Percentiles rank a stretch among this genome's conserved stretches.
These are phyloP conservation scores for Dinoponera quadriceps DNA, from an alignment of 1,140 invertebrate genomes.

Conservation along the genomic window DNA sequence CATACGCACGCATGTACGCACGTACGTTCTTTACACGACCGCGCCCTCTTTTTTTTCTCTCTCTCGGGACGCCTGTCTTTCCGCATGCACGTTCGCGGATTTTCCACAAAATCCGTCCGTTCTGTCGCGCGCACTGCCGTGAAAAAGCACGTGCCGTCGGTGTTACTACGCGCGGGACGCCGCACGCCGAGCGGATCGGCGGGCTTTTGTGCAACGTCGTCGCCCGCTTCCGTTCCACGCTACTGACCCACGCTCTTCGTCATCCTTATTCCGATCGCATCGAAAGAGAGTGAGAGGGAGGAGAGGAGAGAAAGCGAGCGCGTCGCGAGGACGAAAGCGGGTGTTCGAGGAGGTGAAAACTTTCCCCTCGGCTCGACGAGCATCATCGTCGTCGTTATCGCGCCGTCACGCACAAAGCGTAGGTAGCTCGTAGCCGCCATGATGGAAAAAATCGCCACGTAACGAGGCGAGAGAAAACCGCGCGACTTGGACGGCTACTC, in stretches of 20 bases:
- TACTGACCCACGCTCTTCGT: constrained; percentile 2
- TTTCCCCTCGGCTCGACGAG: neutral
- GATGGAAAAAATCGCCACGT: constrained; percentile 70
- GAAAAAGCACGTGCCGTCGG: neutral
- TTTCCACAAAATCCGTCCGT: constrained; percentile 23
- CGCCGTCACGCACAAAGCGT: neutral
- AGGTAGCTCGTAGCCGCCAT: constrained; percentile 72
- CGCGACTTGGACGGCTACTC: constrained; percentile 46
- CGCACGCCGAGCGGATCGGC: constrained; percentile 42
- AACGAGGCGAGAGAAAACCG: constrained; percentile 56
- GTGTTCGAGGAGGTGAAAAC: too few species aligned
- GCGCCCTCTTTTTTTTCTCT: neutral
- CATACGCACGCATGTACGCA: neutral
- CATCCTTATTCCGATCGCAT: constrained; percentile 46
- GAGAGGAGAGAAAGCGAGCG: constrained; percentile 45
- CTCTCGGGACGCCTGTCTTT: neutral
- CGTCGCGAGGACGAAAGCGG: too few species aligned
- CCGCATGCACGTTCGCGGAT: constrained; percentile 17
- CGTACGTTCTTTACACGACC: neutral
- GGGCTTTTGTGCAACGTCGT: constrained; percentile 42
- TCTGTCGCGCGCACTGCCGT: neutral
- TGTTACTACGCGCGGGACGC: constrained; percentile 36
- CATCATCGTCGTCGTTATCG: neutral
- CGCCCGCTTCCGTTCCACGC: constrained; percentile 48
- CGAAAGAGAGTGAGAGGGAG: too few species aligned